Base-by-base conservation (phyloP, 2,113 vertebrate species). In the Prionailurus bengalensis region DNA sequence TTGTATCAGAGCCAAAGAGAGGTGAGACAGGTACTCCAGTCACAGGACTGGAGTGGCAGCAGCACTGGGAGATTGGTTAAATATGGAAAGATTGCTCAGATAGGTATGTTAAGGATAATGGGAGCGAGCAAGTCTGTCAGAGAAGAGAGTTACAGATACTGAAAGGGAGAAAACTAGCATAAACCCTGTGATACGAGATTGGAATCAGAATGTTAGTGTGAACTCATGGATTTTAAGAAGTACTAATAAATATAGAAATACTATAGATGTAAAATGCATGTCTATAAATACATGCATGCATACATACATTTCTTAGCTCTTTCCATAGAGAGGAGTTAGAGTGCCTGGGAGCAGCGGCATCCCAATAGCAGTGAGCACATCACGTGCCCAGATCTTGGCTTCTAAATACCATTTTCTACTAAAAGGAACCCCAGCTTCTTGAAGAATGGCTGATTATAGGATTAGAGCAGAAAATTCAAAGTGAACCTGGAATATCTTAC, bases 401-500 rank as follows among this genome's bases (percentile, higher is more conserved):
- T 91, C 92, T 65, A 19, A 70, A 23, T 51, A 82, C 31, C 13
- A 25, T 23, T 76, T 74, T 83, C 53, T 53, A 39, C 58, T 84
- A 36, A 71, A 85, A 97, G 74, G 51, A 91, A 36, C 10, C 33
- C 10, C 3, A 71, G 5, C 39, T 90, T 82, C n/a, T 96, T 92
- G 39, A 42, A 70, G 80, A 79, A 63, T 94, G 74, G 31, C 70
- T 61, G 17, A 63, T 83, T 73, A 39, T 1, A 66, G 55, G 45
- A n/a, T 83, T 82, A 17, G 68, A 80, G 15, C 68, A 79, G 81
- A 36, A 87, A 70, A 25, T 96, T 95, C 89, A 79, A 87, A n/a
- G 51, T 92, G 61, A 96, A 89, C 85, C 61, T 92, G 74, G 19
- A 94, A 85, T 45, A 86, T 81, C 36, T 42, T 87, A 36, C n/a